Conservation (phyloP, 1,140 invertebrate genomes). For the Drosophila funebris region DNA sequence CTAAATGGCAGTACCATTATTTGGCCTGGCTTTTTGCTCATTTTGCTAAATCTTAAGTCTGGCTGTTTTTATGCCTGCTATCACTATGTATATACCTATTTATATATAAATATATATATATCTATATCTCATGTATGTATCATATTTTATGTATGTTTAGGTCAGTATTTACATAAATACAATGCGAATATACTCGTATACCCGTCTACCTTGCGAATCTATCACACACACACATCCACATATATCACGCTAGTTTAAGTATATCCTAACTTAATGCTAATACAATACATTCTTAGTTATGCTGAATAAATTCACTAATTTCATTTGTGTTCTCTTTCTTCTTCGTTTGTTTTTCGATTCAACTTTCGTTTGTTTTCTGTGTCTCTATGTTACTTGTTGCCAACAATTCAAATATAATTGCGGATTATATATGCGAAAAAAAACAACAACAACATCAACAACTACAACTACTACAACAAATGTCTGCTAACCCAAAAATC, state of each 20-base stretch:
- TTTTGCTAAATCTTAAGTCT: slow-evolving; percentile 46
- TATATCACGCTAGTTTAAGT: slow-evolving; percentile 12
- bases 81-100: neutral
- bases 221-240: neutral
- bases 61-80: neutral
- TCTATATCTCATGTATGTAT: neutral
- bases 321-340: slow-evolving; percentile 77
- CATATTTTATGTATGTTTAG: slow-evolving; percentile 12
- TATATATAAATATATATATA: neutral
- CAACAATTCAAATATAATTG: slow-evolving; percentile 22
- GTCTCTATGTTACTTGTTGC: slow-evolving; percentile 45
- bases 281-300: slow-evolving; percentile 3
- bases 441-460: slow-evolving; percentile 47
- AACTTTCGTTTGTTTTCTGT: slow-evolving; percentile 59
- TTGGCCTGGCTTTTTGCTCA: slow-evolving; percentile 39
- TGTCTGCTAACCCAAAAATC: slow-evolving; percentile 60
- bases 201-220: neutral
- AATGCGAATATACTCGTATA: neutral
- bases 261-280: neutral
- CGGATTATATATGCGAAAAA: slow-evolving; percentile 13
- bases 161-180: neutral
- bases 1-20: slow-evolving; percentile 2
- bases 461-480: slow-evolving; percentile 40
- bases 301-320: slow-evolving; percentile 60
- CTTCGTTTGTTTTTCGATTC: slow-evolving; percentile 48